Evolutionary conservation across 2,888 invertebrate genomes (phyloP).

Genomic region (Lochmaea crataegi): DNA sequence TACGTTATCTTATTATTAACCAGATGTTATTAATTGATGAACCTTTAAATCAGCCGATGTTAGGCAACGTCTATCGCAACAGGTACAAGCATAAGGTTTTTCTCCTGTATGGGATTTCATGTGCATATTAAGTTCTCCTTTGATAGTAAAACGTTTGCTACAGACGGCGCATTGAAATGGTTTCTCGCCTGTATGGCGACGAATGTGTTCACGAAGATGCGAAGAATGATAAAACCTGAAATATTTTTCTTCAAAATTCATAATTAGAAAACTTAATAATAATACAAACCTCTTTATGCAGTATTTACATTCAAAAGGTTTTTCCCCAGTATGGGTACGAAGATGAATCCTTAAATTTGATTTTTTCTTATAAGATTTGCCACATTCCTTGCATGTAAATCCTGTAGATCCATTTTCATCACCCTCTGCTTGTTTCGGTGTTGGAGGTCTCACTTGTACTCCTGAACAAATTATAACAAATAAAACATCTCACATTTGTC

Average conservation of each 20-base stretch:
- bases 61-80: constrained; percentile 67
- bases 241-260: neutral
- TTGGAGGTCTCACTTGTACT: constrained; percentile 58
- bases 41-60: constrained; percentile 66
- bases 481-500: neutral
- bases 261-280: neutral
- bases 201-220: constrained; percentile 61
- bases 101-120: constrained; percentile 68
- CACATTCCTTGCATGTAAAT: constrained; percentile 59
- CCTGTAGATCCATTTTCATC: constrained; percentile 47
- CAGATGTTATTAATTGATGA: neutral
- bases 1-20: neutral
- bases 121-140: constrained; percentile 65
- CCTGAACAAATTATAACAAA: constrained; percentile 41
- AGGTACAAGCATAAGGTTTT: constrained; percentile 69
- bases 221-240: constrained; percentile 61
- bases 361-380: constrained; percentile 61
- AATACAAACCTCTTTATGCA: constrained; percentile 58
- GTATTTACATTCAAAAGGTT: constrained; percentile 63
- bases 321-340: constrained; percentile 63
- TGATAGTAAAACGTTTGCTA: constrained; percentile 61
- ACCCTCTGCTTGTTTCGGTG: constrained; percentile 46
- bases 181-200: constrained; percentile 63
- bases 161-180: constrained; percentile 62
- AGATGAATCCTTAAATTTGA: constrained; percentile 62